phyloP scores from a whole-genome alignment of 2,113 vertebrate species.

The Anguilla rostrata region DNA sequence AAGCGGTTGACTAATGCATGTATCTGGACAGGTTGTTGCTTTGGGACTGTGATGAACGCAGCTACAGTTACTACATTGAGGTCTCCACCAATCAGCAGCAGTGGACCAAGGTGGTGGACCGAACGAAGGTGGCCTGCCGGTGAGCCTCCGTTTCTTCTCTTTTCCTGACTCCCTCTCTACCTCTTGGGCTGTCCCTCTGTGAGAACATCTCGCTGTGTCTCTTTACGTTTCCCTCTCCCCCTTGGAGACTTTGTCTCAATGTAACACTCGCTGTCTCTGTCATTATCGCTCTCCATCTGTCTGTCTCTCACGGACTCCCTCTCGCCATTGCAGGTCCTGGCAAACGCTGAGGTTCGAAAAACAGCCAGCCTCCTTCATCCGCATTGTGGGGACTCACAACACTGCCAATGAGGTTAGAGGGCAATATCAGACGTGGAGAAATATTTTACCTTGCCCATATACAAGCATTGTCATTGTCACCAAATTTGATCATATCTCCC shows the following conservation, averaged over 20 bases:
- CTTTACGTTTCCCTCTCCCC: too few species aligned
- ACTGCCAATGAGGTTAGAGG: slow-evolving; percentile 92
- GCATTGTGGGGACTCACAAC: slow-evolving; percentile 96
- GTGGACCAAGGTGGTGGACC: slow-evolving; percentile 90
- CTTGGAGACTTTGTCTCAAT: background rate
- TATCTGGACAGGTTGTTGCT: slow-evolving; percentile 78
- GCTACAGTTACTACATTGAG: slow-evolving; percentile 94
- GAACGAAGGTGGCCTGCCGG: slow-evolving; percentile 89
- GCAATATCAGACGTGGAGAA: background rate
- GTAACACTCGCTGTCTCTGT: background rate
- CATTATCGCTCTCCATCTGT: background rate
- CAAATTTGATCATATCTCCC: background rate
- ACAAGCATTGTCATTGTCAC: background rate
- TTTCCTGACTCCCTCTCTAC: background rate
- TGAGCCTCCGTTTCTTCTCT: slow-evolving; percentile 56
- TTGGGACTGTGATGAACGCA: slow-evolving; percentile 97
- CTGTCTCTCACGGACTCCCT: background rate
- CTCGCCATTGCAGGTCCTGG: slow-evolving; percentile 81
- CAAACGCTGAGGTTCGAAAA: slow-evolving; percentile 88
- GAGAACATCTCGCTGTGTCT: background rate
- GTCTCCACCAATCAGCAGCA: slow-evolving; percentile 93
- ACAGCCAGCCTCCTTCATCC: slow-evolving; percentile 90
- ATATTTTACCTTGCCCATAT: background rate
- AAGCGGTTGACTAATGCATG: slow-evolving; percentile 6
- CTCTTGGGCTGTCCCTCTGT: background rate